Base-by-base conservation (phyloP, 2,113 vertebrate genomes). In the Thamnaconus septentrionalis region DNA sequence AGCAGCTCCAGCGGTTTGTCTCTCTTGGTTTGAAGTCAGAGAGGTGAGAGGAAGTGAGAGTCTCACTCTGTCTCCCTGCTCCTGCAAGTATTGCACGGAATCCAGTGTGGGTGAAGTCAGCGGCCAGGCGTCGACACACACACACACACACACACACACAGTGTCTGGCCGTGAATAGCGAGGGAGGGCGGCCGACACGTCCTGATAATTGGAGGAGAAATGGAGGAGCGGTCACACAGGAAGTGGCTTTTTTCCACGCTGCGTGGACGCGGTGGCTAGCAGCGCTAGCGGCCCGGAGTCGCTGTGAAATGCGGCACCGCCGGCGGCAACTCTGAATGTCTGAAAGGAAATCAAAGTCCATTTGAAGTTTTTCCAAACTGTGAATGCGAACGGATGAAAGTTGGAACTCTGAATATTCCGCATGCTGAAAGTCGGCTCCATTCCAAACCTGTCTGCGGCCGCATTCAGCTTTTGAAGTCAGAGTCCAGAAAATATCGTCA, bases 241-340 rank as follows among this genome's bases (percentile, higher is more conserved):
- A 84, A 80, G 56, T 64, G 64, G 75, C 69, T 75, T 75, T 73
- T 31, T 31, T 31, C 18, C 39, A 78, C 41, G 69, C 79, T 66
- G 65, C 66, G 56, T 48, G 71, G 73, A 59, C 6, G n/a, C 54
- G 57, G 18, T 31, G 18, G 18, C 18, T 31, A 45, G 61, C 62
- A 18, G 42, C 10, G 46, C 66, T 48, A n/a, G 63, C 59, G 4
- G 61, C 49, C 43, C 60, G 39, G 72, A 75, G 55, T 6, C 52
- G 31, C 57, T 6, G 1, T 60, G 66, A 83, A 83, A 73, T 51
- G 58, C 69, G 62, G 78, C 78, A 70, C 59, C 6, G 48, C 69
- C 69, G 61, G 62, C 61, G 18, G 18, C 18, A 31, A 31, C 18
- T 31, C 64, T 4, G 66, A 59, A 55, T 9, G 12, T 61, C 47